Percentiles rank a stretch among this genome's conserved stretches.
These are phyloP conservation scores for Cossypha polioptera DNA, from an alignment of 2,797 vertebrate genomes.

Conservation along the genomic window DNA sequence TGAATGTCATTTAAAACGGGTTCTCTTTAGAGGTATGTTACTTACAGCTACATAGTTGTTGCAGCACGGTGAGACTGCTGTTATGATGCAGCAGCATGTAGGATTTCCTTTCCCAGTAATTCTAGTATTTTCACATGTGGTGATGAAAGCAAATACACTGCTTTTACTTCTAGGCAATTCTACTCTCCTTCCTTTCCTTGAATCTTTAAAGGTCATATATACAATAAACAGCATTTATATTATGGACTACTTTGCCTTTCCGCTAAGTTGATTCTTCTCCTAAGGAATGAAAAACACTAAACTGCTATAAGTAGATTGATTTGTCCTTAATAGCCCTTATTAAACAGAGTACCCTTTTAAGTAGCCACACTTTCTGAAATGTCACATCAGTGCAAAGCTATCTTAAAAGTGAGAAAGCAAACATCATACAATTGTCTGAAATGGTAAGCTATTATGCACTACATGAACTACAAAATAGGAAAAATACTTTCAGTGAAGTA, in stretches of 20 bases:
- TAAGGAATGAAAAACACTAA: conserved; percentile 13
- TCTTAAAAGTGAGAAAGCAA: neutral
- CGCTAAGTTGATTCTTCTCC: conserved; percentile 9
- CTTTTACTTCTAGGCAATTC: neutral
- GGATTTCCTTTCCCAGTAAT: neutral
- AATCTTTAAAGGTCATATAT: conserved; percentile 34
- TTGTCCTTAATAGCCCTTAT: conserved; percentile 18
- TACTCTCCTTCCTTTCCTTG: neutral
- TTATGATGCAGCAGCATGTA: neutral
- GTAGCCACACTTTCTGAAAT: neutral
- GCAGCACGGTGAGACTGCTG: neutral
- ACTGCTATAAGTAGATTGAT: neutral
- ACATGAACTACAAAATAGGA: neutral
- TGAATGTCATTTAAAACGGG: neutral
- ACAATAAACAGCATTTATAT: neutral
- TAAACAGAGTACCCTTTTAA: neutral
- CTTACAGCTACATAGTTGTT: neutral
- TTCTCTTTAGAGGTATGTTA: neutral
- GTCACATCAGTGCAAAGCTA: neutral
- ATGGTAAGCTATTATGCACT: neutral
- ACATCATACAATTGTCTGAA: neutral
- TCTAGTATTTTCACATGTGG: neutral
- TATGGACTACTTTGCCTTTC: neutral
- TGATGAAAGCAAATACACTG: neutral
- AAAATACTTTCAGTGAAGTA: neutral